phyloP scores from a whole-genome alignment of 2,888 invertebrate species.

The Nomada fucata region DNA sequence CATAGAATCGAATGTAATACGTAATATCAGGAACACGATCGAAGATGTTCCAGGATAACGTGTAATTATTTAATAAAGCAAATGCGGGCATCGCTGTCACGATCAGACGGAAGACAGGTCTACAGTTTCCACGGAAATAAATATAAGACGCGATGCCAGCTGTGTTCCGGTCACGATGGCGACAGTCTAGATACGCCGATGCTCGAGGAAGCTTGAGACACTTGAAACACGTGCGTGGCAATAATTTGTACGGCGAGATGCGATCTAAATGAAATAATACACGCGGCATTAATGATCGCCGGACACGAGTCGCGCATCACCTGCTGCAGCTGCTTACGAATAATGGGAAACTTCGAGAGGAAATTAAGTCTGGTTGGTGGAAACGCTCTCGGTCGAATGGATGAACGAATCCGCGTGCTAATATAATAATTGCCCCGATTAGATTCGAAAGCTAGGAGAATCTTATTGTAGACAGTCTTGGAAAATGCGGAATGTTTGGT shows the following conservation, averaged over 20 bases:
- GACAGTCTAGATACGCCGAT: constrained; percentile 30
- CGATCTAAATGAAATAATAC: constrained; percentile 67
- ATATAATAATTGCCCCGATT: not conserved
- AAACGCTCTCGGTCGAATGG: constrained; percentile 4
- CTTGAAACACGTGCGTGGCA: constrained; percentile 44
- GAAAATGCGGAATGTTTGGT: too few species aligned
- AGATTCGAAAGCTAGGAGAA: too few species aligned
- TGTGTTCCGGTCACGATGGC: constrained; percentile 22
- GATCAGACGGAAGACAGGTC: not conserved
- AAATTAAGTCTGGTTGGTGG: constrained; percentile 37
- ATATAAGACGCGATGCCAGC: constrained; percentile 29
- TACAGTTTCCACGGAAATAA: constrained; percentile 26
- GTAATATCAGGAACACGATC: not conserved
- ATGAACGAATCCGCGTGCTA: not conserved
- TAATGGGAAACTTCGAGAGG: constrained; percentile 52
- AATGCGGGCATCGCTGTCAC: constrained; percentile 18
- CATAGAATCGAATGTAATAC: not conserved
- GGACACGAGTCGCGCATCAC: constrained; percentile 46
- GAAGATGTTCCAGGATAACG: not conserved
- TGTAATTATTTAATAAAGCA: constrained; percentile 21
- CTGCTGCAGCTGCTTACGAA: constrained; percentile 63
- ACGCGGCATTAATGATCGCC: constrained; percentile 53
- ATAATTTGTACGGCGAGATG: constrained; percentile 56
- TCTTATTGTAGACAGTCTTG: too few species aligned
- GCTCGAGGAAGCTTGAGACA: constrained; percentile 10